Base-by-base conservation (phyloP, 2,797 vertebrate genomes). In the Enteromius afrohamiltoni region DNA sequence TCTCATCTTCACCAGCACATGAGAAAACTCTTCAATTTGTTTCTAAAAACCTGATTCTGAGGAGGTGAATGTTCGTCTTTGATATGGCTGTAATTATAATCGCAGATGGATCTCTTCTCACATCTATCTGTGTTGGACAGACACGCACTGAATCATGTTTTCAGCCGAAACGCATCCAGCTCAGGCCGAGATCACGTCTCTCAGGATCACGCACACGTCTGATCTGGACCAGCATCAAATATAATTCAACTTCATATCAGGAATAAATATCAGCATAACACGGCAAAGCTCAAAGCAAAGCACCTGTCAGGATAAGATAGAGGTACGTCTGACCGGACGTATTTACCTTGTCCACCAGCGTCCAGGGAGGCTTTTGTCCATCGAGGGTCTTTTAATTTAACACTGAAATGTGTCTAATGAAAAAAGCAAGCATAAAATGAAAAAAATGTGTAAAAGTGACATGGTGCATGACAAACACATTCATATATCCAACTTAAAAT, bases 381-480 rank as follows among this genome's bases (percentile, higher is more conserved):
- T 92, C 92, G 92, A 92, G 90, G 87, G 91, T 88, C 86, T 92
- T 93, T 92, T 90, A 84, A 84, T 90, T 92, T 94, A 93, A 92
- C 77, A 93, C 85, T 92, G 92, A 93, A 92, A 93, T 89, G 92
- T 91, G 93, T 95, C 94, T 95, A 94, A 94, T 93, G 88, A 95
- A 93, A 91, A 86, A 93, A 94, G 93, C 91, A 91, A 94, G 93
- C 92, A 93, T 87, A 93, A 93, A 93, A 77, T 55, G 88, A 85
- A 93, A 47, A 29, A 88, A 92, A 92, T 89, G 88, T 91, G 92
- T 71, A 91, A 90, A 79, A 26, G 23, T 68, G 45, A 79, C 42
- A 53, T 14, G 51, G 55, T 79, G 77, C 78, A 69, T 29, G 47
- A 69, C 31, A 79, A 79, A 69, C 0, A 79, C 31, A 42, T 21